phyloP scores from a whole-genome alignment of 2,797 vertebrate genomes.

The Darevskia mixta region DNA sequence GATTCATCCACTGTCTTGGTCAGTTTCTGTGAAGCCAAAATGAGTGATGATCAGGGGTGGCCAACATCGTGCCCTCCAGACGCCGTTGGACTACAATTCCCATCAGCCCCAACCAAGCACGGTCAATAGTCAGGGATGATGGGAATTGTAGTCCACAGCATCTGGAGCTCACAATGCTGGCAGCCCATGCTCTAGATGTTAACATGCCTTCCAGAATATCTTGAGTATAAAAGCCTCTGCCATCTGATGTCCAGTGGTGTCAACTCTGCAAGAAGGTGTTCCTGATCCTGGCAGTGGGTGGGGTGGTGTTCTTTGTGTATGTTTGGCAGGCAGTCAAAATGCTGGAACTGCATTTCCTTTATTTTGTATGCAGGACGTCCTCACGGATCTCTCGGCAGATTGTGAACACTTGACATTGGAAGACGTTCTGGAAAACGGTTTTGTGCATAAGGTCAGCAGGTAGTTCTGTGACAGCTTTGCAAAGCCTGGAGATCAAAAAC shows the following conservation, averaged over 20 bases:
- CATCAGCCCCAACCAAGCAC: too few species aligned
- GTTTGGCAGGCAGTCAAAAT: not conserved
- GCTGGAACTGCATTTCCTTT: not conserved
- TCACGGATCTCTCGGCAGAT: slow-evolving; percentile 95
- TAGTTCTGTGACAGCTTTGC: not conserved
- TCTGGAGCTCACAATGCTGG: too few species aligned
- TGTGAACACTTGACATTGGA: slow-evolving; percentile 90
- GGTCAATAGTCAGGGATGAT: too few species aligned
- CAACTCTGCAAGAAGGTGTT: not conserved
- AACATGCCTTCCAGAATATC: not conserved
- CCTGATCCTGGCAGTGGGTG: not conserved
- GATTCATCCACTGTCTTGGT: not conserved
- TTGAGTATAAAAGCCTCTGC: not conserved
- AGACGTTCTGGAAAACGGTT: slow-evolving; percentile 87
- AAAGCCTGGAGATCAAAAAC: not conserved
- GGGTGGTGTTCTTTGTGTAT: not conserved
- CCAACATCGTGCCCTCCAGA: too few species aligned
- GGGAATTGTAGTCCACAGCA: too few species aligned
- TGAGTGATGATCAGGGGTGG: not conserved
- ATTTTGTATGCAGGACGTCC: slow-evolving; percentile 83
- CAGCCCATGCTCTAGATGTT: not conserved
- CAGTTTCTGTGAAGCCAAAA: not conserved
- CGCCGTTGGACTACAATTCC: too few species aligned
- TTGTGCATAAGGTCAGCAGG: slow-evolving; percentile 90
- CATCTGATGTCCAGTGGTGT: not conserved